Base-by-base conservation (phyloP, 2,113 vertebrate species). In the Chamaea fasciata region DNA sequence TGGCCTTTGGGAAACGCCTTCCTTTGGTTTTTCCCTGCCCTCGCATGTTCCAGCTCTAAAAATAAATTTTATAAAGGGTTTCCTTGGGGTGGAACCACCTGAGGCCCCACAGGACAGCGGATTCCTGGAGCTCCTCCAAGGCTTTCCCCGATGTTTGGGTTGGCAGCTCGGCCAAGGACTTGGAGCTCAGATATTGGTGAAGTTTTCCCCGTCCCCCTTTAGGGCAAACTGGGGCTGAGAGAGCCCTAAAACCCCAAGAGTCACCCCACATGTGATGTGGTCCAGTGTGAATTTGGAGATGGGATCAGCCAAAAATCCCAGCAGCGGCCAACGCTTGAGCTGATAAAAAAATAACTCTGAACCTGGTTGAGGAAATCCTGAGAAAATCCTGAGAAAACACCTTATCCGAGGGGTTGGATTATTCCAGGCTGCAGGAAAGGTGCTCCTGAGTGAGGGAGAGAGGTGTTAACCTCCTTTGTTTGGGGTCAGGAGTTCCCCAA, bases 1-100 rank as follows among this genome's bases (percentile, higher is more conserved):
- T 2, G 42, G 15, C 15, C 2, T 24, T 67, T 15, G 41, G 89
- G 42, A 24, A 85, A 26, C 65, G 10, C 52, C 31, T 92, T 20
- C 52, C 70, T 24, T 24, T 7, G 2, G 22, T 26, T 75, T 52
- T 13, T 39, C 52, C 2, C 2, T 18, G 63, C 10, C 35, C 65
- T 83, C 0, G 0, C 27, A 6, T 0, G 0, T 47, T 67, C n/a
- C 30, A 74, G 2, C n/a, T 65, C 79, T 7, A 21, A 49, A 47
- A 53, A 49, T 7, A 39, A 28, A 28, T 81, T 89, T 89, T 23
- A 31, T 3, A 6, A 69, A 69, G 55, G 57, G 7, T 68, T 87
- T 62, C 60, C 55, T 69, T 1, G 8, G 59, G 39, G 50, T 24
- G 15, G 93, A 74, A 65, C 41, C 46, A 86, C 80, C 56, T 47